phyloP scores from a whole-genome alignment of 2,797 vertebrate species.

The Dipus sagitta region DNA sequence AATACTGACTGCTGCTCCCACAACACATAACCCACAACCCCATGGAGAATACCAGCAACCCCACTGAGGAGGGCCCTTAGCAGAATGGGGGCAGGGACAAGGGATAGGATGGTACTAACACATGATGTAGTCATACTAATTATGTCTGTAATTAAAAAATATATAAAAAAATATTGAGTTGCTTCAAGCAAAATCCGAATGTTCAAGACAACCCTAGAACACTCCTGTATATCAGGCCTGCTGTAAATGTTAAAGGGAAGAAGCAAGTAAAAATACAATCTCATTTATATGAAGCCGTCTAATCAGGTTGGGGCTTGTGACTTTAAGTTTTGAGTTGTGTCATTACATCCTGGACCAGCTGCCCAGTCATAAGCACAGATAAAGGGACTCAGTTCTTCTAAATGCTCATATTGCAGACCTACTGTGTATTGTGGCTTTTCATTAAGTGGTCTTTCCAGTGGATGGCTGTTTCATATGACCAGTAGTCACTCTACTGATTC shows the following conservation, averaged over 20 bases:
- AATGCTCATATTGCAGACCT: slow-evolving; percentile 44
- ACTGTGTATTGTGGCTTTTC: slow-evolving; percentile 56
- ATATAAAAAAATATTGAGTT: background rate
- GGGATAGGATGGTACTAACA: no score
- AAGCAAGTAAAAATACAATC: slow-evolving; percentile 23
- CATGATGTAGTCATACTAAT: no score
- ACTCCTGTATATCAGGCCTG: background rate
- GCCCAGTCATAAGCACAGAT: slow-evolving; percentile 22
- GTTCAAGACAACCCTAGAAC: slow-evolving; percentile 8
- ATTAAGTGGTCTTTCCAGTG: slow-evolving; percentile 38
- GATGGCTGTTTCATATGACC: background rate
- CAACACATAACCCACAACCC: no score
- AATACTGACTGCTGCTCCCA: no score
- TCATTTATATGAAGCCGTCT: slow-evolving; percentile 29
- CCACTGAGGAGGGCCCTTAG: no score
- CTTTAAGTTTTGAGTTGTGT: slow-evolving; percentile 49
- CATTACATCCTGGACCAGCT: slow-evolving; percentile 45
- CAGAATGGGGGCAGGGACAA: no score
- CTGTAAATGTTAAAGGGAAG: slow-evolving; percentile 40
- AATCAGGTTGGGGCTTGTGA: slow-evolving; percentile 1
- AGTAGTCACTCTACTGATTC: slow-evolving; percentile 60
- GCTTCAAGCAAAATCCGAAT: slow-evolving; percentile 32
- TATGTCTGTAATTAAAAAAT: no score
- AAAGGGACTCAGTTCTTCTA: slow-evolving; percentile 58
- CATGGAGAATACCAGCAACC: no score